Evolutionary conservation across 2,888 invertebrate genomes (phyloP), one percentile per base, ranked within the genome.

Genomic region (Schrankia costaestrigalis): DNA sequence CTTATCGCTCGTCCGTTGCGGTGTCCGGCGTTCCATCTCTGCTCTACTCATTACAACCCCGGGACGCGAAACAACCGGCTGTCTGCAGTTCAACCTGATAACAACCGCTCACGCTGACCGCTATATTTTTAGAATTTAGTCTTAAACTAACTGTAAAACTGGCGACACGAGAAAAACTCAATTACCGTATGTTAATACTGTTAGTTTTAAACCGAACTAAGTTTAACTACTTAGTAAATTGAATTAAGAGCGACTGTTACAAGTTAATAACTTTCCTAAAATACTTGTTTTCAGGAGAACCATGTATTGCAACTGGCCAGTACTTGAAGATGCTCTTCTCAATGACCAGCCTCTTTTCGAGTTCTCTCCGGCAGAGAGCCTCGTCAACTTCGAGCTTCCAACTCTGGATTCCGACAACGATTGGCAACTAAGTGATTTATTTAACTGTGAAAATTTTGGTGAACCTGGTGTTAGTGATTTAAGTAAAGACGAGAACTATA

Each of bases 371-470:
- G 80, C 75, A 5, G 87, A 86, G 46, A 86, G 81, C 35, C 79
- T 87, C 46, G 78, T 84, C 47, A 85, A 85, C 65, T 85, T 86
- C 51, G 83, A 86, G 50, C 60, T 86, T 22, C 86, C 86, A 11
- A 60, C 70, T 27, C 45, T 78, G 41, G 70, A 61, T 41, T 49
- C 72, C 19, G 82, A 80, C 26, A 62, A 66, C 39, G 77, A 82
- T 42, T 80, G 77, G 78, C 78, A 76, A 45, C 63, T 82, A 44
- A 70, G 76, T 70, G 83, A 85, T 58, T 62, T 83, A 47, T 66
- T 83, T 48, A 71, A 77, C 52, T 76, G 78, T 71, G 84, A 85
- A 55, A 73, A 71, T 56, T 81, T 84, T 41, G 66, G 78, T 44
- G 33, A 26, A 5, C 75, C 71, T 67, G 70, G 72, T 63, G 71